Evolutionary conservation across 1,140 invertebrate species (phyloP), one percentile per base, ranked within the genome.

Genomic region (Batillaria attramentaria): DNA sequence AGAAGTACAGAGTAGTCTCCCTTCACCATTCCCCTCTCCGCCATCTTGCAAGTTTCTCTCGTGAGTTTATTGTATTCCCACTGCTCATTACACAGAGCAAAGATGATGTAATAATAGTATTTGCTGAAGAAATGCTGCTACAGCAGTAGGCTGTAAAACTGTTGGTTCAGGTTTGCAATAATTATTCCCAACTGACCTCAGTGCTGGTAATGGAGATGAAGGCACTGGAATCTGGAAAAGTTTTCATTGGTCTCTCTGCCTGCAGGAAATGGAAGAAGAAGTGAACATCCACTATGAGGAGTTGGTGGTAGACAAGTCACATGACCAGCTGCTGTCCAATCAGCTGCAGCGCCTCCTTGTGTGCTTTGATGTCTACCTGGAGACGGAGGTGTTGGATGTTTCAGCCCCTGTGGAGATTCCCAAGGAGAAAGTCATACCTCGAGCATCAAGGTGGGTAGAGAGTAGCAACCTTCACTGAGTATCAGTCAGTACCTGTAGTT

Each of bases 351-450:
- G 95, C 79, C 90, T 97, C 54, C 92, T 96, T 84, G 94, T 94
- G 66, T 97, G 95, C 88, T 94, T 97, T 81, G 97, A 98, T 90
- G 94, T 98, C 77, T 95, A 95, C 82, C 90, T 98, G 41, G 97
- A 98, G 90, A 95, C 96, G 0, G 93, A 92, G 78, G 80, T 88
- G 69, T 82, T 88, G 41, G 91, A 78, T 85, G 87, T 88, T 62
- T 89, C 91, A 54, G 92, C 93, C 35, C 93, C 93, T 18, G 89
- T 92, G 28, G 94, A 95, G 85, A 96, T 95, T 88, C 92, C 94
- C 10, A 93, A 94, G 76, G 95, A 96, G 84, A 96, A 96, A 88
- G 94, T 95, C 33, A 96, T 95, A 89, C 94, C 96, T 66, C 93
- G 93, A 83, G 91, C 93, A 57, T 92, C 94, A 4, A 94, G 93